Conservation (phyloP, 2,888 invertebrate species). For the Scrobipalpa atriplicella region DNA sequence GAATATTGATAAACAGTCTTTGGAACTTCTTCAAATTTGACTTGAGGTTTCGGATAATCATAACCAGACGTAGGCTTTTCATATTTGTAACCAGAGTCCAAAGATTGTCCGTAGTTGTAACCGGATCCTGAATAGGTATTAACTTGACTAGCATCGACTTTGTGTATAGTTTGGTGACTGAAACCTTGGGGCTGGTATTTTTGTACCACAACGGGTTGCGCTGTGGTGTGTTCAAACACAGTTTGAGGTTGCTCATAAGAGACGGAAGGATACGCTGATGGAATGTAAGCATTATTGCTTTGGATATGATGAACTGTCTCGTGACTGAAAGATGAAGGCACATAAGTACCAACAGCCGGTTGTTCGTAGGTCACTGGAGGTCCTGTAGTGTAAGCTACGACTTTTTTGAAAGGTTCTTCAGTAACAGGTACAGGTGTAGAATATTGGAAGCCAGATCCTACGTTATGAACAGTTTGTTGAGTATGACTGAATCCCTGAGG, state of each 20-base stretch:
- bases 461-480: slow-evolving; percentile 64
- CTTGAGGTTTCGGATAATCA: slow-evolving; percentile 43
- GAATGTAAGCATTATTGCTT: slow-evolving; percentile 45
- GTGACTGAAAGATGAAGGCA: slow-evolving; percentile 63
- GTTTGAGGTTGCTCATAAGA: slow-evolving; percentile 48
- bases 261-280: slow-evolving; percentile 38
- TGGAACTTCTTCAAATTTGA: slow-evolving; percentile 54
- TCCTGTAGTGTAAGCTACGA: slow-evolving; percentile 73
- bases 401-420: slow-evolving; percentile 69
- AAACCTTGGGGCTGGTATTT: slow-evolving; percentile 62
- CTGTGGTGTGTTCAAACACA: slow-evolving; percentile 52
- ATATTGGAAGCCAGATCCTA: slow-evolving; percentile 61
- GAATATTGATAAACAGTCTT: slow-evolving; percentile 54
- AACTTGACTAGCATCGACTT: slow-evolving; percentile 57
- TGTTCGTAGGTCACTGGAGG: slow-evolving; percentile 54
- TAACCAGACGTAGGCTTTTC: slow-evolving; percentile 49
- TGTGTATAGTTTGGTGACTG: slow-evolving; percentile 63
- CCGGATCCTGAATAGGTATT: slow-evolving; percentile 52
- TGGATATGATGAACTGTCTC: slow-evolving; percentile 61
- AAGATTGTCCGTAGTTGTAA: slow-evolving; percentile 57
- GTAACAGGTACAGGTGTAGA: slow-evolving; percentile 60
- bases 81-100: slow-evolving; percentile 52
- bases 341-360: slow-evolving; percentile 54
- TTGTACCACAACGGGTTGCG: slow-evolving; percentile 38
- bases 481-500: slow-evolving; percentile 64